Conservation (phyloP, 2,113 vertebrate genomes). For the Lycaon pictus region DNA sequence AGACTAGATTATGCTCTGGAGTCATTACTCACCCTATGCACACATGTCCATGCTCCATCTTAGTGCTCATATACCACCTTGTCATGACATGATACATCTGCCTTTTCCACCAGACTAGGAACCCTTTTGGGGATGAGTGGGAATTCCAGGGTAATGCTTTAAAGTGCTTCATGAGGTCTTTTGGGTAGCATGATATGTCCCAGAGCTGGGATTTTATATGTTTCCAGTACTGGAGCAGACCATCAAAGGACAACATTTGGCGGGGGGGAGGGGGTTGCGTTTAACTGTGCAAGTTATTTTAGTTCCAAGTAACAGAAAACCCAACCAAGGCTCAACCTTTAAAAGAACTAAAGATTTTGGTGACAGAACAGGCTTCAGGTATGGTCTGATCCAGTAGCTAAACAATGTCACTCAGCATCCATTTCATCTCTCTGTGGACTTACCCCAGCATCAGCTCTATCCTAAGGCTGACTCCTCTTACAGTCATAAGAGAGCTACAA, state of each 20-base stretch:
- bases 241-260: not conserved
- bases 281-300: not conserved
- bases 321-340: not conserved
- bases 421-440: not conserved
- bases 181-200: not conserved
- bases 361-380: not conserved
- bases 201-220: not conserved
- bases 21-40: not conserved
- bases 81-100: not conserved
- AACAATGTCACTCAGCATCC: not conserved
- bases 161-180: not conserved
- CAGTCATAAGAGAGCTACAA: not conserved
- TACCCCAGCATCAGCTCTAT: not conserved
- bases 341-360: not conserved
- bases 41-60: not conserved
- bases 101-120: not conserved
- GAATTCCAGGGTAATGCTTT: too few relatives aligned
- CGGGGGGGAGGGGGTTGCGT: not conserved
- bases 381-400: not conserved
- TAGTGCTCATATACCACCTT: rapidly evolving
- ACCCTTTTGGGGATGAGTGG: not conserved
- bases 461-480: not conserved
- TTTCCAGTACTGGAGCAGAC: not conserved
- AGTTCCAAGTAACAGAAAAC: slow-evolving; percentile 27
- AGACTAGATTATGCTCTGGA: not conserved